These are phyloP conservation scores for Chloroceryle inda DNA, from an alignment of 2,797 vertebrate species.

Conservation along the genomic window DNA sequence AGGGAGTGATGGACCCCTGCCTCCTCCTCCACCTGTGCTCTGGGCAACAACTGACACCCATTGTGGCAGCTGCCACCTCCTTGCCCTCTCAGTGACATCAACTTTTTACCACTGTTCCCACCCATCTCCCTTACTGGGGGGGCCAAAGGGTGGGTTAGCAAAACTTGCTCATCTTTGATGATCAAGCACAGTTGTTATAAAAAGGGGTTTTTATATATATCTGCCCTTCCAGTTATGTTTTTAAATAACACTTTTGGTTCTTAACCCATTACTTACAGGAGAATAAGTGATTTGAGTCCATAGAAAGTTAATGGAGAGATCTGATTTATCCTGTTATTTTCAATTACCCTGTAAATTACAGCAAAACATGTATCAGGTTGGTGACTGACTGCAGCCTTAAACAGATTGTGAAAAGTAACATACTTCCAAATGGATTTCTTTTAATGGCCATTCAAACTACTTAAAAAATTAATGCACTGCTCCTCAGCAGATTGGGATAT, in stretches of 20 bases:
- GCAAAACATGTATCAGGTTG: constrained; percentile 35
- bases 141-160: no score
- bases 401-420: background rate
- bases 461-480: background rate
- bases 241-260: background rate
- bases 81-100: background rate
- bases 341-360: constrained; percentile 87
- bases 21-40: fast-evolving
- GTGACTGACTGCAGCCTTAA: background rate
- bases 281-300: constrained; percentile 92
- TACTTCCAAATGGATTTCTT: background rate
- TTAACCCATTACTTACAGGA: constrained; percentile 89
- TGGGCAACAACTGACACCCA: background rate
- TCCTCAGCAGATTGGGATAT: background rate
- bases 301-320: constrained; percentile 90
- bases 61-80: background rate
- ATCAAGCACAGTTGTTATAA: fast-evolving
- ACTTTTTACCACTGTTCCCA: background rate
- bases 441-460: background rate
- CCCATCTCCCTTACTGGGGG: background rate
- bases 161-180: no score
- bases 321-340: constrained; percentile 92
- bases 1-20: fast-evolving
- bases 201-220: background rate
- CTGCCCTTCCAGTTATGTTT: background rate